These are phyloP conservation scores for Otocyon megalotis DNA, from an alignment of 2,113 vertebrate genomes.

Conservation along the genomic window DNA sequence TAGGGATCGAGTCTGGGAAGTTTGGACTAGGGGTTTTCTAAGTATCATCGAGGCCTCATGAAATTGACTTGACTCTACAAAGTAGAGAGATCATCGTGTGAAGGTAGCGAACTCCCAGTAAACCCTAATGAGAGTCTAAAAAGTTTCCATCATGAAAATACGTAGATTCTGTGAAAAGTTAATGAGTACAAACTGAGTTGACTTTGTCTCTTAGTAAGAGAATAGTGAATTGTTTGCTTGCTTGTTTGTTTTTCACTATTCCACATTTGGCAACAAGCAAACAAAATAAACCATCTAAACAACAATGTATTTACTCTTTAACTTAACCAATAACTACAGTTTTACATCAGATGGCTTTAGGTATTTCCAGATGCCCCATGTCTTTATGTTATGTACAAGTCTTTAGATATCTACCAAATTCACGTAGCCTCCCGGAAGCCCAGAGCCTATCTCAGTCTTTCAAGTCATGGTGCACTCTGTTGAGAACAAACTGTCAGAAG, in stretches of 20 bases:
- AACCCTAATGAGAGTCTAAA: not conserved
- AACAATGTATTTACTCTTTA: constrained; percentile 7
- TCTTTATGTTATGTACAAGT: not conserved
- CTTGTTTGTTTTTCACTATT: not conserved
- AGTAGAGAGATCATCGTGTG: not conserved
- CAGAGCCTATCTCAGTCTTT: not conserved
- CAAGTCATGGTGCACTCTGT: not conserved
- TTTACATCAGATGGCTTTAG: not conserved
- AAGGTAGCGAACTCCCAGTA: not conserved
- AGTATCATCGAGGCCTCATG: not conserved
- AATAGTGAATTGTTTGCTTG: not conserved
- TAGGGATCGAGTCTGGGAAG: not conserved
- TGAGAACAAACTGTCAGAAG: not conserved
- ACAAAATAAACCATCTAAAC: not conserved
- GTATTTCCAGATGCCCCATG: not conserved
- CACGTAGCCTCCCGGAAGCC: not conserved
- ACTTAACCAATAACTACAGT: not conserved
- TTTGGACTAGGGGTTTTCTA: not conserved
- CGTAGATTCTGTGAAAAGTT: not conserved
- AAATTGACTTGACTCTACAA: not conserved
- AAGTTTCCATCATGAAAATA: not conserved
- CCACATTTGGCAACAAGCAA: not conserved
- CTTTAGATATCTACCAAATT: not conserved
- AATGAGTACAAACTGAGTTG: constrained; percentile 30
- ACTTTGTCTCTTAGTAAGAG: not conserved